Base-by-base conservation (phyloP, 2,797 vertebrate species). In the Pyrrhura leucotis region DNA sequence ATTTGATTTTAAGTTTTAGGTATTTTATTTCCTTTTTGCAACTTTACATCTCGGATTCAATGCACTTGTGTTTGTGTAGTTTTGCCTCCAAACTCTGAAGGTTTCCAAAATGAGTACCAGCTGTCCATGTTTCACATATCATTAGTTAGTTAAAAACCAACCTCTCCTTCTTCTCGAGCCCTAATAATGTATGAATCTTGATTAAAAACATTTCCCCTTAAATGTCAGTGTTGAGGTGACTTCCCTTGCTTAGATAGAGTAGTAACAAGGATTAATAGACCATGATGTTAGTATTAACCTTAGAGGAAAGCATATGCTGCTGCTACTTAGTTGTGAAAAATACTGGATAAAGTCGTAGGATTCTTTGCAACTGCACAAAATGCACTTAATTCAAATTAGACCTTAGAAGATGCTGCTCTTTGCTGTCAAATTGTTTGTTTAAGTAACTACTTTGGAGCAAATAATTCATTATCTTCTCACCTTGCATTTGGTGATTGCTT, bases 391-490 rank as follows among this genome's bases (percentile, higher is more conserved):
- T 90, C 76, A 94, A 97, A 95, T 92, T 84, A 93, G 96, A 81
- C 31, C 53, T 72, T 93, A 26, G 65, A 90, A 93, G 85, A 68
- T 88, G 28, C 71, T 85, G 59, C 58, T 96, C 95, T 83, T 89
- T 63, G 50, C 61, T 95, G 85, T 84, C 85, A 86, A 90, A 85
- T 61, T 89, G 78, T 95, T 97, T 96, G 79, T 95, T 93, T 83
- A 6, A 88, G 96, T 97, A 97, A 95, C 37, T 58, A 66, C 69
- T 67, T 58, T 35, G 29, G 74, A 69, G 81, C 44, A 88, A 97
- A 94, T 95, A 89, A 95, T 96, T 97, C 83, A 96, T 96, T 94
- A 77, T 80, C 90, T 93, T 42, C 50, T 76, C 95, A 87, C 89
- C 67, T 96, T 94, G 44, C 40, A 28, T 73, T 94, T 93, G 91